Conservation (phyloP, 2,797 vertebrate genomes). For the Cetoscarus ocellatus region DNA sequence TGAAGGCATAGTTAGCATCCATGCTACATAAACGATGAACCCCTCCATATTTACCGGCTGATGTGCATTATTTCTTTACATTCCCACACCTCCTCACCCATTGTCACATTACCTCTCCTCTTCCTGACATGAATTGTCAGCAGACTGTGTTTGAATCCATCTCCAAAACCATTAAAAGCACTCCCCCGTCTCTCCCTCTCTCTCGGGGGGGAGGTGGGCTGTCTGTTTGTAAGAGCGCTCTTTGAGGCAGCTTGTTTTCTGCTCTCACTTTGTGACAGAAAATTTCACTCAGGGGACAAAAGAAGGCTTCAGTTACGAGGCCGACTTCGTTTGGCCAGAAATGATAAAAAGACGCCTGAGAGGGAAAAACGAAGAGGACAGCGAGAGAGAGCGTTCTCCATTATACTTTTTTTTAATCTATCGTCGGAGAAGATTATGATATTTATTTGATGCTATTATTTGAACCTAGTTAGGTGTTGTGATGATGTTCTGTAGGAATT, state of each 20-base stretch:
- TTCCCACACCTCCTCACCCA: neutral
- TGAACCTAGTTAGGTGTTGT: no score
- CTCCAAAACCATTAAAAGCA: neutral
- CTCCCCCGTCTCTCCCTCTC: neutral
- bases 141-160: neutral
- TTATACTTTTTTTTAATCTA: constrained; percentile 24
- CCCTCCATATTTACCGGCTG: neutral
- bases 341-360: constrained; percentile 28
- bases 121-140: neutral
- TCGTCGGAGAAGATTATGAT: constrained; percentile 3
- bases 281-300: constrained; percentile 19
- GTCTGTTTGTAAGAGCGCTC: constrained; percentile 13
- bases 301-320: constrained; percentile 39
- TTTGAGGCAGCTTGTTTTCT: constrained; percentile 37
- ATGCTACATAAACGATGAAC: neutral
- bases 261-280: constrained; percentile 47
- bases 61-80: neutral
- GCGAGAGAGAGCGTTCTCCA: neutral
- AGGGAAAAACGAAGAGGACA: constrained; percentile 14
- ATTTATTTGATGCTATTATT: no score
- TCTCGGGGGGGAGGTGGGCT: neutral
- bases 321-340: constrained; percentile 26
- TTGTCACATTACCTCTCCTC: neutral
- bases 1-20: neutral
- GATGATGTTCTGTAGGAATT: no score